phyloP scores from a whole-genome alignment of 2,797 vertebrate species.

The Thunnus albacares region DNA sequence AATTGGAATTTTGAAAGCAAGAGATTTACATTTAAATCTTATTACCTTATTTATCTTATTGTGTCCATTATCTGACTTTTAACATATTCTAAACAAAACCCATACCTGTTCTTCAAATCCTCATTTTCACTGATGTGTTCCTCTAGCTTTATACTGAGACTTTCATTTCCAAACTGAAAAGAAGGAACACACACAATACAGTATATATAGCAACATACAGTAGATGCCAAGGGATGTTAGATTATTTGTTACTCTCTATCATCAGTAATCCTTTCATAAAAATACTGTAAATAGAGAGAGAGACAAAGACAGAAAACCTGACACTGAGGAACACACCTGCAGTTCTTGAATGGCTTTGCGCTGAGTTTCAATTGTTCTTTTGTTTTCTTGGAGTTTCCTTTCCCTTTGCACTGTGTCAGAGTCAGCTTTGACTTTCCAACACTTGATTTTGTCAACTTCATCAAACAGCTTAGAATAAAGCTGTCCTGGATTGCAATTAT shows the following conservation, averaged over 20 bases:
- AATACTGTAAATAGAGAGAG: background rate
- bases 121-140: slow-evolving; percentile 93
- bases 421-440: slow-evolving; percentile 91
- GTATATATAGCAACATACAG: background rate
- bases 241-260: background rate
- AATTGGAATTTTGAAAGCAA: slow-evolving; percentile 2
- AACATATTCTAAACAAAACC: slow-evolving; percentile 39
- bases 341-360: slow-evolving; percentile 95
- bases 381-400: slow-evolving; percentile 90
- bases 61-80: background rate
- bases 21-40: slow-evolving; percentile 4
- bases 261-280: background rate
- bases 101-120: slow-evolving; percentile 93
- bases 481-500: slow-evolving; percentile 81
- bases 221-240: background rate
- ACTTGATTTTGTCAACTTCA: slow-evolving; percentile 95
- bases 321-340: slow-evolving; percentile 84
- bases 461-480: slow-evolving; percentile 93
- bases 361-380: slow-evolving; percentile 91
- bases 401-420: slow-evolving; percentile 90
- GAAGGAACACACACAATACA: slow-evolving; percentile 31
- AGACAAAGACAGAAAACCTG: background rate
- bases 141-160: slow-evolving; percentile 92
- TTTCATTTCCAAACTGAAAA: slow-evolving; percentile 94
- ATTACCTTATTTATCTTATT: background rate